phyloP scores from a whole-genome alignment of 2,113 vertebrate genomes.

The Nesogale talazaci region DNA sequence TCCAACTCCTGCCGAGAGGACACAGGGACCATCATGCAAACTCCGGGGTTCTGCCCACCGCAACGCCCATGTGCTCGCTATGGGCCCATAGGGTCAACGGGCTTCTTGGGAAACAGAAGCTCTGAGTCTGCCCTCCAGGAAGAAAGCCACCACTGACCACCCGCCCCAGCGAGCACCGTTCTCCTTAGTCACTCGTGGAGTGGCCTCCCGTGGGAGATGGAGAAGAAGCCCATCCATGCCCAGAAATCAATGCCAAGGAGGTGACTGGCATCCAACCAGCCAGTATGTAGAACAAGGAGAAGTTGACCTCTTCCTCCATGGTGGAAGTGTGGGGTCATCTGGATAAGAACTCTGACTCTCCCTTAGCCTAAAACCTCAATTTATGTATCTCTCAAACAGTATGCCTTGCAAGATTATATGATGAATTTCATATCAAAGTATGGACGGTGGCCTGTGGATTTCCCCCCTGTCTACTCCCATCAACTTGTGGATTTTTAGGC shows the following conservation, averaged over 20 bases:
- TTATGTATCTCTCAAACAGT: neutral
- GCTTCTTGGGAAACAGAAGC: neutral
- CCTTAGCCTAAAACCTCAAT: neutral
- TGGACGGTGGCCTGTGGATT: no score
- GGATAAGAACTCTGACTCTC: neutral
- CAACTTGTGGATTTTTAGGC: no score
- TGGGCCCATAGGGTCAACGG: neutral
- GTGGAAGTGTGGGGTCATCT: no score
- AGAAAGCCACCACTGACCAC: neutral
- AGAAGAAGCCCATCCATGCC: neutral
- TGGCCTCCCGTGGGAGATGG: no score
- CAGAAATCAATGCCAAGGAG: neutral
- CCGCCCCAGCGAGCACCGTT: no score
- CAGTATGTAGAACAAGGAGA: neutral
- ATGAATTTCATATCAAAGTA: neutral
- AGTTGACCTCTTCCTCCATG: no score
- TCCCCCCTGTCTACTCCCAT: no score
- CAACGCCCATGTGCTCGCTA: accelerated
- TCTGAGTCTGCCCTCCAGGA: neutral
- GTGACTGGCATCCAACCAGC: no score
- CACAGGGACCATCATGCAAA: neutral
- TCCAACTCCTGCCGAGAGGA: slow-evolving; percentile 89
- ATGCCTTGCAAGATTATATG: neutral
- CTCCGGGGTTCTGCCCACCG: accelerated
- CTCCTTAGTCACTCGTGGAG: no score